Conservation (phyloP, 2,797 vertebrate species). For the Sebastes hubbsi region DNA sequence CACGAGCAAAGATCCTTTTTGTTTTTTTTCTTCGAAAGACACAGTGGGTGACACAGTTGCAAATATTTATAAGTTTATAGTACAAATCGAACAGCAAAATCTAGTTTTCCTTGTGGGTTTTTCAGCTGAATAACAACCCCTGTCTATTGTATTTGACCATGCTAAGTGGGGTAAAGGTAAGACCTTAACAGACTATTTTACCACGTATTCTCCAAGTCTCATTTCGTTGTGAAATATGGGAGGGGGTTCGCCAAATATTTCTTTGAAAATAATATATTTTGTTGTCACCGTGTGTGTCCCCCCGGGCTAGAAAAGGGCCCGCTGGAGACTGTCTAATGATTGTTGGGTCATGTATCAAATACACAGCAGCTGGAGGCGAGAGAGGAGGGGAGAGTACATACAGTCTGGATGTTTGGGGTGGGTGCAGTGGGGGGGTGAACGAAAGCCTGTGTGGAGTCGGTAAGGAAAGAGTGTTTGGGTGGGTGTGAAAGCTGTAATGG, state of each 20-base stretch:
- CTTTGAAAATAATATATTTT: constrained; percentile 75
- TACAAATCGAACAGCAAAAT: neutral
- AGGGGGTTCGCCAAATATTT: constrained; percentile 60
- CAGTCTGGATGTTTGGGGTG: constrained; percentile 53
- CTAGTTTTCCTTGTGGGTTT: neutral
- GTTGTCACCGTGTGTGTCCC: constrained; percentile 73
- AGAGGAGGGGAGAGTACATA: constrained; percentile 52
- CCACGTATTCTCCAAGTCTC: neutral
- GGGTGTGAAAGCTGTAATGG: constrained; percentile 59
- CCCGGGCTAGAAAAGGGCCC: constrained; percentile 62
- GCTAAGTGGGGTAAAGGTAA: neutral
- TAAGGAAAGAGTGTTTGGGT: constrained; percentile 60
- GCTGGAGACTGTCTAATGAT: constrained; percentile 69
- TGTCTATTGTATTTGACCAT: neutral
- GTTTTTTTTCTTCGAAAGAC: constrained; percentile 29
- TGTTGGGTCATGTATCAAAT: constrained; percentile 75
- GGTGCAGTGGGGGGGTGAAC: neutral
- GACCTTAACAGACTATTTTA: neutral
- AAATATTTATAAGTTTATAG: neutral
- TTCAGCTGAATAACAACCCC: no score
- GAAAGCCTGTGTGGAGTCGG: constrained; percentile 52
- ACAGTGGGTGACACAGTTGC: constrained; percentile 54
- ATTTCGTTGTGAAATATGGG: constrained; percentile 15
- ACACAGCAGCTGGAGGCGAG: constrained; percentile 75
- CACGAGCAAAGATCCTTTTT: constrained; percentile 17